Evolutionary conservation across 2,113 vertebrate genomes (phyloP), one percentile per base, ranked within the genome.

Genomic region (Cyprinodon variegatus): DNA sequence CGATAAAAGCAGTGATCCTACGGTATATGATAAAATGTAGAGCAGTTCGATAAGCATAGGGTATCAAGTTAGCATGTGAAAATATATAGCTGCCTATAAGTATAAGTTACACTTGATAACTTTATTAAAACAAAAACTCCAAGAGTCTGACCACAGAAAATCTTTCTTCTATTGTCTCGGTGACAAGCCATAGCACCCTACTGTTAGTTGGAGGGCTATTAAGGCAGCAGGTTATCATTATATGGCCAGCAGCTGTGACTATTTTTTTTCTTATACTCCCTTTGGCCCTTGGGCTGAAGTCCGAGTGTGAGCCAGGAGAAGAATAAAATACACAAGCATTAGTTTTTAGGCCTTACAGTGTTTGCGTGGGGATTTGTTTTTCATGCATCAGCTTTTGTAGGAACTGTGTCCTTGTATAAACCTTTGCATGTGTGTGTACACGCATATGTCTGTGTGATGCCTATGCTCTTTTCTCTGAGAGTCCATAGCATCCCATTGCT

Each of bases 151-250:
- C 71, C 79, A 68, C 37, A 61, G 50, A 68, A 82, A 59, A 68
- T 64, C 45, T 70, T 69, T 81, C 41, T 79, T 75, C 76, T 79
- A 83, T 89, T 72, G 73, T 85, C 87, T 70, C 72, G 83, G 73
- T 80, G 83, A 76, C 78, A 76, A 38, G 81, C 78, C 66, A 61
- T 86, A 87, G 87, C 88, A 80, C 78, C 73, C 83, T 53, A 76
- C 62, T 86, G 86, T 84, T 78, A 77, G 77, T 87, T 70, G 15
- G 86, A 76, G 81, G 67, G 71, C 82, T 70, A 82, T 90, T 89
- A 87, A 77, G 77, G 78, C 87, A 83, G 87, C 81, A 83, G 86
- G 86, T 81, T 87, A 78, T 85, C 90, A 90, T 93, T 92, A 91
- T 68, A 82, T 76, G 74, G 77, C 85, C 61, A 69, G 81, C 88